These are phyloP conservation scores for Astropecten irregularis DNA, from an alignment of 53 echinoderm and acorn worm genomes.

Conservation along the genomic window DNA sequence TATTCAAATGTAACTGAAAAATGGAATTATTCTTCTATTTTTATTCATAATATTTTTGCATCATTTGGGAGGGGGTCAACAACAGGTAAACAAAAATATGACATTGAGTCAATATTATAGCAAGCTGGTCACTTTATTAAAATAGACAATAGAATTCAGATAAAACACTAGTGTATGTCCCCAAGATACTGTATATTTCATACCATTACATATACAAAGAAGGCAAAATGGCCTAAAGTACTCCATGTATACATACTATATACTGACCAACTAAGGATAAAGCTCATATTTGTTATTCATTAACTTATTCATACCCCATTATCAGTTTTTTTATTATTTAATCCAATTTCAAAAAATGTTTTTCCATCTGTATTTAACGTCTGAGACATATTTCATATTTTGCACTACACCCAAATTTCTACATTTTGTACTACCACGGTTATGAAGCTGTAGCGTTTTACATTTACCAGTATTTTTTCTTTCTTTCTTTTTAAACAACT, in stretches of 20 bases:
- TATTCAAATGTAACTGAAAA: too few relatives aligned
- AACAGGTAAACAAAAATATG: too few relatives aligned
- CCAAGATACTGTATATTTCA: conserved; percentile 46
- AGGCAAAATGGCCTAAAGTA: conserved; percentile 21
- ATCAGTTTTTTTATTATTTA: too few relatives aligned
- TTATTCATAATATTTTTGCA: too few relatives aligned
- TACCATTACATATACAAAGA: conserved; percentile 34
- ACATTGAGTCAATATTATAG: too few relatives aligned
- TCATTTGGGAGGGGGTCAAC: too few relatives aligned
- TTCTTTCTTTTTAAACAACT: not conserved
- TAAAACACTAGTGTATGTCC: conserved; percentile 58
- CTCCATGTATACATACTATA: conserved; percentile 7
- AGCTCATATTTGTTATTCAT: too few relatives aligned
- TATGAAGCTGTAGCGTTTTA: not conserved
- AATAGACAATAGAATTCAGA: conserved; percentile 67
- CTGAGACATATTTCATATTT: too few relatives aligned
- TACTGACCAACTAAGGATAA: conserved; percentile 3
- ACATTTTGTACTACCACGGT: not conserved
- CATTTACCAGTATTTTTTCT: not conserved
- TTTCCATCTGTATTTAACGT: too few relatives aligned
- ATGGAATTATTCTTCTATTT: too few relatives aligned
- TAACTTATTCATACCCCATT: too few relatives aligned
- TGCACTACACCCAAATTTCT: not conserved
- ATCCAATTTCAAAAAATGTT: too few relatives aligned
- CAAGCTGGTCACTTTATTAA: conserved; percentile 73